Evolutionary conservation across 2,888 invertebrate species (phyloP).

Genomic region (Chrysomela aeneicollis): DNA sequence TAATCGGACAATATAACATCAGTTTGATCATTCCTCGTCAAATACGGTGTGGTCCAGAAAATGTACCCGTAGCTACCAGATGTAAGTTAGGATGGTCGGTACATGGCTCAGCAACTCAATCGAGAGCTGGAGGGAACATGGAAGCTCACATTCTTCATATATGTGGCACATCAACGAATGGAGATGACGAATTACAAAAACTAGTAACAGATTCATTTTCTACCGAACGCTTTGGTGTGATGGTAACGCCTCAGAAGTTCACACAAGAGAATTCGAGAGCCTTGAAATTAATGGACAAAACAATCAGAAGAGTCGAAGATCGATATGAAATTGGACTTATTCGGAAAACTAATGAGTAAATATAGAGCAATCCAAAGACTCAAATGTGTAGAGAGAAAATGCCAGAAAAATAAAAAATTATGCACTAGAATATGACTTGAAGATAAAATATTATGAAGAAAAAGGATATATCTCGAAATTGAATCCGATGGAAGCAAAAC

Average conservation of each 20-base stretch:
- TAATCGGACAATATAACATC: conserved; percentile 5
- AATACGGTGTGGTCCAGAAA: not conserved
- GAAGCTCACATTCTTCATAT: not conserved
- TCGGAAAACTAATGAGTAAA: no score
- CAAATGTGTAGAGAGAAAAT: not conserved
- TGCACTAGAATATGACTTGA: not conserved
- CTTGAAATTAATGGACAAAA: not conserved
- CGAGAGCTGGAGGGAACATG: no score
- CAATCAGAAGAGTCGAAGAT: not conserved
- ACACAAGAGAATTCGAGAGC: not conserved
- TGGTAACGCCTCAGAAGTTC: not conserved
- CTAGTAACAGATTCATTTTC: not conserved
- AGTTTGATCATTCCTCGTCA: not conserved
- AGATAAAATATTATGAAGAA: not conserved
- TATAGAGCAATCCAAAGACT: not conserved
- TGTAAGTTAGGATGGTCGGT: conserved; percentile 4
- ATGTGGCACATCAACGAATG: not conserved
- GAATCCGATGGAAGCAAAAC: not conserved
- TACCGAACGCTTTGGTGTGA: not conserved
- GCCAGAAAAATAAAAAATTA: not conserved
- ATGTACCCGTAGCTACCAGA: not conserved
- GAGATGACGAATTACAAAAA: not conserved
- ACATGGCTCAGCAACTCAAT: not conserved
- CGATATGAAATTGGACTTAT: conserved; percentile 2
- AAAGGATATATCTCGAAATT: conserved; percentile 11